Conservation (phyloP, 1,140 invertebrate genomes). For the Hyles euphorbiae region DNA sequence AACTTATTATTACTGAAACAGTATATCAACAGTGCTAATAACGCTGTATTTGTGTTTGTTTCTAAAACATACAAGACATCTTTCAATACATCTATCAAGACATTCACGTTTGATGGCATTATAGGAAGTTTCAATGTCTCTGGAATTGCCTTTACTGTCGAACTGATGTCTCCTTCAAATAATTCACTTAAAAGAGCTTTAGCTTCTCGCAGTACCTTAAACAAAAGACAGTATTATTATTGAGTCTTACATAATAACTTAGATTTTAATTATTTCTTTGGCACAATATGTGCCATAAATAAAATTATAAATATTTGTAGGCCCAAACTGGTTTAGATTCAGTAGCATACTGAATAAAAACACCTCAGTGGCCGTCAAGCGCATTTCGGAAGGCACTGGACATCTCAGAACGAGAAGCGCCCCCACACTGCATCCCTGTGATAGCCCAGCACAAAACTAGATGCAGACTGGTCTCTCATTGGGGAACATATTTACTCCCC, state of each 20-base stretch:
- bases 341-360: too few species aligned
- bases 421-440: too few species aligned
- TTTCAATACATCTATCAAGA: conserved; percentile 61
- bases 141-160: conserved; percentile 32
- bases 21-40: conserved; percentile 54
- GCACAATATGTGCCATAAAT: too few species aligned
- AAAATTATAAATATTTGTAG: neutral
- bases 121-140: conserved; percentile 53
- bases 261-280: too few species aligned
- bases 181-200: conserved; percentile 54
- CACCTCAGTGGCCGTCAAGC: too few species aligned
- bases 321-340: too few species aligned
- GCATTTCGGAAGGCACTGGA: too few species aligned
- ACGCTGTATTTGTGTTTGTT: conserved; percentile 62
- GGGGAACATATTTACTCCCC: too few species aligned
- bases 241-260: neutral
- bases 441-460: too few species aligned
- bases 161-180: conserved; percentile 41
- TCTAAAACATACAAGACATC: conserved; percentile 61
- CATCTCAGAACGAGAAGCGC: too few species aligned
- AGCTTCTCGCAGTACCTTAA: conserved; percentile 62
- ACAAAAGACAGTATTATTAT: conserved; percentile 13
- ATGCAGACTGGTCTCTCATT: too few species aligned
- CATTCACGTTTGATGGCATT: conserved; percentile 55
- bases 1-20: conserved; percentile 50